phyloP scores from a whole-genome alignment of 2,888 invertebrate genomes.

The Elysia crispata region DNA sequence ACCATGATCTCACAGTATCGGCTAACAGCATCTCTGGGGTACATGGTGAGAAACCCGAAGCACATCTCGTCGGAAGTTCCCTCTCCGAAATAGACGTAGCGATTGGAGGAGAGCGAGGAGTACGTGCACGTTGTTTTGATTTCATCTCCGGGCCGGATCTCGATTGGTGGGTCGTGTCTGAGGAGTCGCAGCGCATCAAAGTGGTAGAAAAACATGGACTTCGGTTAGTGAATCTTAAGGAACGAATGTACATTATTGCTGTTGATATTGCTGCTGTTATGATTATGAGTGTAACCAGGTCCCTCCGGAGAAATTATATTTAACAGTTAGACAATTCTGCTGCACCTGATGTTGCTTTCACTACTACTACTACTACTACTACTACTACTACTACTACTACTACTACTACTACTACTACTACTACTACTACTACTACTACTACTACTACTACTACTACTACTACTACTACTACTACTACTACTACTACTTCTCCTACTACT shows the following conservation, averaged over 20 bases:
- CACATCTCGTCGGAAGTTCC: slow-evolving; percentile 69
- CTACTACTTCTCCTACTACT: too few species aligned
- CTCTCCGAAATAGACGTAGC: slow-evolving; percentile 57
- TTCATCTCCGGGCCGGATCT: slow-evolving; percentile 55
- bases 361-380: slow-evolving; percentile 9
- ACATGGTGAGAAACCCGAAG: slow-evolving; percentile 61
- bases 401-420: not conserved
- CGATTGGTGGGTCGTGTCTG: slow-evolving; percentile 48
- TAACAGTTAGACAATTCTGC: not conserved
- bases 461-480: too few species aligned
- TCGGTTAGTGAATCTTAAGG: too few species aligned
- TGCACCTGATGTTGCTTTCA: not conserved
- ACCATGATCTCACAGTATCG: too few species aligned
- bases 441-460: slow-evolving; percentile 4
- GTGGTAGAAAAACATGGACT: too few species aligned
- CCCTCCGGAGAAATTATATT: too few species aligned
- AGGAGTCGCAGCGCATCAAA: too few species aligned
- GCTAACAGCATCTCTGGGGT: slow-evolving; percentile 50
- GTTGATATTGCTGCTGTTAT: too few species aligned
- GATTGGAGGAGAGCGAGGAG: slow-evolving; percentile 44
- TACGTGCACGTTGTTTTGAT: slow-evolving; percentile 53
- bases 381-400: slow-evolving; percentile 9
- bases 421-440: slow-evolving; percentile 4
- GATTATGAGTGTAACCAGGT: too few species aligned
- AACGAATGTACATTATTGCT: too few species aligned